A percentile compares a stretch with the other conserved stretches of the same genome.
These are phyloP conservation scores for Drosophila algonquin DNA, from an alignment of 2,888 invertebrate genomes.

Conservation along the genomic window DNA sequence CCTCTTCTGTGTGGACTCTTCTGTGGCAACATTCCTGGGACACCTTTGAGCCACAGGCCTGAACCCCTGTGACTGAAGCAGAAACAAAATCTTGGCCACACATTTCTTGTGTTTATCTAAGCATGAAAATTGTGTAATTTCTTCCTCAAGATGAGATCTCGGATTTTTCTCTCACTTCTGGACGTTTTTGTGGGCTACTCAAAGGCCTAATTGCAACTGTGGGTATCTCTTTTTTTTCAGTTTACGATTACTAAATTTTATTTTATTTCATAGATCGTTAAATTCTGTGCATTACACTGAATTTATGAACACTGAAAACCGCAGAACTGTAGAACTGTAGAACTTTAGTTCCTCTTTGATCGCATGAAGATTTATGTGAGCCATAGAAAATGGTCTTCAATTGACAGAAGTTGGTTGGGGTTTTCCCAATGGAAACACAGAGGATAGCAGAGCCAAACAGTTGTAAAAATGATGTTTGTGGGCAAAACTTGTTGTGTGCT, in stretches of 20 bases:
- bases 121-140: slow-evolving; percentile 60
- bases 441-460: not conserved
- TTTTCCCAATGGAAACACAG: slow-evolving; percentile 26
- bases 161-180: slow-evolving; percentile 16
- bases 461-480: not conserved
- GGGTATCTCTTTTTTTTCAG: not conserved
- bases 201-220: slow-evolving; percentile 43
- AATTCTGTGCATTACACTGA: slow-evolving; percentile 33
- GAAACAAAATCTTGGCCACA: slow-evolving; percentile 36
- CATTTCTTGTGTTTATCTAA: slow-evolving; percentile 59
- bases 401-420: slow-evolving; percentile 61
- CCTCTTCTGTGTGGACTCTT: not conserved
- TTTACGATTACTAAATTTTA: slow-evolving; percentile 51
- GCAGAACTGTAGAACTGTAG: not conserved
- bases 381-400: slow-evolving; percentile 60
- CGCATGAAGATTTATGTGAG: slow-evolving; percentile 42
- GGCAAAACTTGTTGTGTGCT: not conserved
- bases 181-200: slow-evolving; percentile 31
- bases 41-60: slow-evolving; percentile 57
- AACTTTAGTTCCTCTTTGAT: not conserved
- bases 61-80: slow-evolving; percentile 2
- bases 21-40: slow-evolving; percentile 57
- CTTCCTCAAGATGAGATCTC: slow-evolving; percentile 2
- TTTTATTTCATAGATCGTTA: slow-evolving; percentile 60
- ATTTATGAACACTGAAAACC: slow-evolving; percentile 53